Evolutionary conservation across 1,140 invertebrate species (phyloP).

Genomic region (Ceratosolen solmsi): DNA sequence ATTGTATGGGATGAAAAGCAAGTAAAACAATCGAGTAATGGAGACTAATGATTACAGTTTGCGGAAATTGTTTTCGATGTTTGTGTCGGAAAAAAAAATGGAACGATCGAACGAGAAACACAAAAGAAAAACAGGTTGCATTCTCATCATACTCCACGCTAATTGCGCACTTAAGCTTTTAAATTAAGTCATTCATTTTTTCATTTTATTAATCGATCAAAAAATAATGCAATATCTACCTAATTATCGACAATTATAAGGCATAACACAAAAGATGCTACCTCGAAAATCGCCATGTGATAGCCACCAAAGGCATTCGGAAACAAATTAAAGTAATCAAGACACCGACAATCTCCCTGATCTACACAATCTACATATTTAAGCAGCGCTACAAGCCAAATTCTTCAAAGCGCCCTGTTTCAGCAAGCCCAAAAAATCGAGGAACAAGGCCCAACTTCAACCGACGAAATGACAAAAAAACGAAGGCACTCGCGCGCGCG

Average conservation of each 20-base stretch:
- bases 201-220: constrained; percentile 20
- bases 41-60: neutral
- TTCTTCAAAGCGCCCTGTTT: constrained; percentile 21
- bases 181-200: constrained; percentile 28
- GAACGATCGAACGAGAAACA: neutral
- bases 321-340: constrained; percentile 51
- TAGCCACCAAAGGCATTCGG: constrained; percentile 37
- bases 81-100: neutral
- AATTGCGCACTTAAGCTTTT: neutral
- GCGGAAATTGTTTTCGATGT: neutral
- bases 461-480: neutral
- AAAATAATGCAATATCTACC: neutral
- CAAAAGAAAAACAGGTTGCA: neutral
- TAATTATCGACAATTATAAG: constrained; percentile 32
- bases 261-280: neutral
- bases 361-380: constrained; percentile 52
- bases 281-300: neutral
- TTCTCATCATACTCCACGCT: neutral
- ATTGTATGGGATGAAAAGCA: neutral
- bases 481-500: neutral
- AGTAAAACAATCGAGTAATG: neutral
- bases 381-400: constrained; percentile 41
- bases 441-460: neutral
- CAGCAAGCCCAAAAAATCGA: constrained; percentile 11
- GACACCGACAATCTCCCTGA: constrained; percentile 36